A percentile compares a stretch with the other conserved stretches of the same genome.
phyloP scores from a whole-genome alignment of 2,113 vertebrate species.

The Cynopterus brachyotis region DNA sequence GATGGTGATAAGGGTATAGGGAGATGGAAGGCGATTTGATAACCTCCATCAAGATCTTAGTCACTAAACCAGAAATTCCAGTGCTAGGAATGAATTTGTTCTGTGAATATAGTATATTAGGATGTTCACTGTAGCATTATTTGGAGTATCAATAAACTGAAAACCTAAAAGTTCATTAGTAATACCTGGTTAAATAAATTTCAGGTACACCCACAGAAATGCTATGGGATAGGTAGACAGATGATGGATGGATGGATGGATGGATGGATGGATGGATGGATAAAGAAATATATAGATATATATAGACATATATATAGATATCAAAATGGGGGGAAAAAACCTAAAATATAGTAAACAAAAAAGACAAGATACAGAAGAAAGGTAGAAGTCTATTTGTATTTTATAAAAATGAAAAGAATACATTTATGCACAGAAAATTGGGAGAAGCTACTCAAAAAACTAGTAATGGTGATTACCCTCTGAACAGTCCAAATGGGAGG shows the following conservation, averaged over 20 bases:
- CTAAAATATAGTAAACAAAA: not conserved
- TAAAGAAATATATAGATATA: too few species aligned
- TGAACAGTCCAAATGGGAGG: not conserved
- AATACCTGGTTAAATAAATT: constrained; percentile 7
- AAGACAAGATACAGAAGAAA: not conserved
- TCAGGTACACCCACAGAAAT: not conserved
- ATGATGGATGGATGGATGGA: too few species aligned
- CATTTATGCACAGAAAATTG: not conserved
- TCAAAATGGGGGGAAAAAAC: not conserved
- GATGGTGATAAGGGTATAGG: not conserved
- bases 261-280: too few species aligned
- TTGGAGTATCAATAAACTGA: not conserved
- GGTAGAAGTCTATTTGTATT: not conserved
- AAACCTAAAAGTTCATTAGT: not conserved
- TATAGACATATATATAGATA: too few species aligned
- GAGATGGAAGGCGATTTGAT: not conserved
- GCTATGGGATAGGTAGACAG: too few species aligned
- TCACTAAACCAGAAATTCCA: not conserved
- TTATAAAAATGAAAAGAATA: not conserved
- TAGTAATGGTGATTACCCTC: not conserved
- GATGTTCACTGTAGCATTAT: not conserved
- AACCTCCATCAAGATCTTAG: not conserved
- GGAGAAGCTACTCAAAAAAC: constrained; percentile 6
- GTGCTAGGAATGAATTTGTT: not conserved
- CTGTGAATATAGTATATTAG: not conserved